Conservation (phyloP, 2,888 invertebrate genomes). For the Pilophorus perplexus region DNA sequence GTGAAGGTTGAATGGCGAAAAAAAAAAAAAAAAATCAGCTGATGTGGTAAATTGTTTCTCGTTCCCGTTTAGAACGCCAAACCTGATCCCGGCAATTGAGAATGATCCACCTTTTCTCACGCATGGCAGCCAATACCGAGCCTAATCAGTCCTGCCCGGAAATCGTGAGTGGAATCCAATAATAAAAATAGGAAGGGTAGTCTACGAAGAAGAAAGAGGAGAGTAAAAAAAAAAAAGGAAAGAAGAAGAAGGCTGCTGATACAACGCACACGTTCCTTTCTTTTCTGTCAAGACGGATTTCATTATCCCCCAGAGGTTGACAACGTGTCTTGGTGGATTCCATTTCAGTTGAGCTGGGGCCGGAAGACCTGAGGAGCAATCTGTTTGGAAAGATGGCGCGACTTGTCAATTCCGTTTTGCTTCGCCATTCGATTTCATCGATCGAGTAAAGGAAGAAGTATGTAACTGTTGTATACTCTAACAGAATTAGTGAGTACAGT, state of each 20-base stretch:
- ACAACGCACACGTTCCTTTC: slow-evolving; percentile 38
- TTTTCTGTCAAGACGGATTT: slow-evolving; percentile 40
- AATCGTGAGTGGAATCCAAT: slow-evolving; percentile 37
- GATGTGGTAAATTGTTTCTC: slow-evolving; percentile 3
- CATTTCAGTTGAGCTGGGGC: slow-evolving; percentile 10
- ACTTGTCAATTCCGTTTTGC: slow-evolving; percentile 8
- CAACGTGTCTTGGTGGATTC: slow-evolving; percentile 31
- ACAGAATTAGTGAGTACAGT: no score
- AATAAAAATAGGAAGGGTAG: slow-evolving; percentile 26
- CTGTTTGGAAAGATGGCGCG: slow-evolving; percentile 31
- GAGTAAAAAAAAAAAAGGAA: background rate
- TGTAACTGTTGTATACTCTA: no score
- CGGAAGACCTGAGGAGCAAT: slow-evolving; percentile 30
- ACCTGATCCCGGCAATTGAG: slow-evolving; percentile 4
- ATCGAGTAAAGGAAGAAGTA: no score
- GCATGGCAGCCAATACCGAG: slow-evolving; percentile 16
- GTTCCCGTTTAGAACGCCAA: slow-evolving; percentile 8
- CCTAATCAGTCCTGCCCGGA: slow-evolving; percentile 31
- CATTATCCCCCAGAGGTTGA: slow-evolving; percentile 39
- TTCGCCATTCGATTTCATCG: no score
- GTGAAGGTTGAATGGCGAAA: slow-evolving; percentile 15
- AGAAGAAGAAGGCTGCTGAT: slow-evolving; percentile 31
- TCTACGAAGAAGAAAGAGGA: slow-evolving; percentile 6
- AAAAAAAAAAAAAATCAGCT: background rate
- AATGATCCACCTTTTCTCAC: background rate